Evolutionary conservation across 2,888 invertebrate genomes (phyloP).

Genomic region (Hydrotaea diabolus): DNA sequence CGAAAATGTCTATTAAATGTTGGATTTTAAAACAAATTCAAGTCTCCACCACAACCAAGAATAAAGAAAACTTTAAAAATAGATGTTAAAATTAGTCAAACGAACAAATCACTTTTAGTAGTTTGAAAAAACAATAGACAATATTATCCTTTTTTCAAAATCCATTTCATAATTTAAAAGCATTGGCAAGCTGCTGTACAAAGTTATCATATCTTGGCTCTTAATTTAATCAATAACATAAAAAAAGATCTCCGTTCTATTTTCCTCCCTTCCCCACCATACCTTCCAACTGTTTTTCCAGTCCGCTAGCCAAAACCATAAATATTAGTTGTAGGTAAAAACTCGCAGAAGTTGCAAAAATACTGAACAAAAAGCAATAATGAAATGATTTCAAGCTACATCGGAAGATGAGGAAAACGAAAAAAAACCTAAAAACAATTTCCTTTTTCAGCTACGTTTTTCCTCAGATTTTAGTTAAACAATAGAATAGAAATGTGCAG

Average conservation of each 20-base stretch:
- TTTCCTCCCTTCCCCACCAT: conserved; percentile 6
- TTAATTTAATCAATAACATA: too few species aligned
- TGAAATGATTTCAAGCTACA: background rate
- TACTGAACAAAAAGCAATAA: background rate
- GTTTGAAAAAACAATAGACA: too few species aligned
- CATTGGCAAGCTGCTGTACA: conserved; percentile 29
- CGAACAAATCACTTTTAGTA: too few species aligned
- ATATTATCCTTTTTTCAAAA: too few species aligned
- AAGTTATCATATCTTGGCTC: too few species aligned
- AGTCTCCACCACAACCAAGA: too few species aligned
- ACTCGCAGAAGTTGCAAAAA: background rate
- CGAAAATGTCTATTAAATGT: too few species aligned
- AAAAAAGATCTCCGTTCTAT: conserved; percentile 59
- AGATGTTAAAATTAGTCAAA: too few species aligned
- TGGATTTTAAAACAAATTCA: too few species aligned
- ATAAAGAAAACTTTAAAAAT: too few species aligned
- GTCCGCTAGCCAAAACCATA: background rate
- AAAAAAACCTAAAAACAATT: background rate
- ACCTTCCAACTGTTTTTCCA: too few species aligned
- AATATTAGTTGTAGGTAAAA: background rate
- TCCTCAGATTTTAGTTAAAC: conserved; percentile 40
- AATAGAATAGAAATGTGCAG: conserved; percentile 50
- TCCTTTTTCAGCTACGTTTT: background rate
- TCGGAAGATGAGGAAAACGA: background rate
- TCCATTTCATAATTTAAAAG: too few species aligned